Percentiles rank a stretch among this genome's conserved stretches.
Evolutionary conservation across 2,888 invertebrate species (phyloP).

Genomic region (Polymixis flavicincta): DNA sequence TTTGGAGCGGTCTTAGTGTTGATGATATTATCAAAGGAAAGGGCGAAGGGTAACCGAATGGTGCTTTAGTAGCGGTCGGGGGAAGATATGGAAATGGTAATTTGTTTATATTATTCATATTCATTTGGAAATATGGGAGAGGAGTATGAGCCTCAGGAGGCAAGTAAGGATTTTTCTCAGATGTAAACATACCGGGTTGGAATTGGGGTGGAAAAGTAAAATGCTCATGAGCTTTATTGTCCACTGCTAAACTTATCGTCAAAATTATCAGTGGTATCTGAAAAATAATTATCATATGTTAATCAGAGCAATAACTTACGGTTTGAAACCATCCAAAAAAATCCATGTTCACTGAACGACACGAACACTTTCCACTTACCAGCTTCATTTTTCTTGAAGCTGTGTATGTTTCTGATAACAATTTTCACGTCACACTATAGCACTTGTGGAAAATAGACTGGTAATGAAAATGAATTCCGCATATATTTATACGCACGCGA

Average conservation of each 20-base stretch:
- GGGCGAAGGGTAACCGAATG: constrained; percentile 78
- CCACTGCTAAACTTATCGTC: constrained; percentile 72
- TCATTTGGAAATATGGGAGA: constrained; percentile 81
- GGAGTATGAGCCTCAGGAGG: constrained; percentile 84
- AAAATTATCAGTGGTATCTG: constrained; percentile 82
- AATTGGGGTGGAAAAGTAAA: constrained; percentile 82
- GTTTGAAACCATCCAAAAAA: constrained; percentile 66
- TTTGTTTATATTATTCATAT: constrained; percentile 81
- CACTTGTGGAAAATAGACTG: constrained; percentile 86
- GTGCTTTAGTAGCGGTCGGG: constrained; percentile 80
- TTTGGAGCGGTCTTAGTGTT: constrained; percentile 74
- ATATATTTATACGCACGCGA: constrained; percentile 90
- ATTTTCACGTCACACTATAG: constrained; percentile 84
- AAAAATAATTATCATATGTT: constrained; percentile 70
- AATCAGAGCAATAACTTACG: constrained; percentile 71
- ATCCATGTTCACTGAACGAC: constrained; percentile 66
- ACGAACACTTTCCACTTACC: constrained; percentile 84
- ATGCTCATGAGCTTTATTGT: constrained; percentile 78
- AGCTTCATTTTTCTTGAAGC: constrained; percentile 88
- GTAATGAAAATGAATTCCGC: constrained; percentile 90
- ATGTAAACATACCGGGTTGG: constrained; percentile 76
- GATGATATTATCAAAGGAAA: constrained; percentile 81
- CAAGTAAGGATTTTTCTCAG: constrained; percentile 83
- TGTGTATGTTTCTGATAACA: constrained; percentile 73
- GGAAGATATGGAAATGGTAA: constrained; percentile 82